Evolutionary conservation across 2,888 invertebrate species (phyloP), one percentile per base, ranked within the genome.

Genomic region (Sarcophaga variegata): DNA sequence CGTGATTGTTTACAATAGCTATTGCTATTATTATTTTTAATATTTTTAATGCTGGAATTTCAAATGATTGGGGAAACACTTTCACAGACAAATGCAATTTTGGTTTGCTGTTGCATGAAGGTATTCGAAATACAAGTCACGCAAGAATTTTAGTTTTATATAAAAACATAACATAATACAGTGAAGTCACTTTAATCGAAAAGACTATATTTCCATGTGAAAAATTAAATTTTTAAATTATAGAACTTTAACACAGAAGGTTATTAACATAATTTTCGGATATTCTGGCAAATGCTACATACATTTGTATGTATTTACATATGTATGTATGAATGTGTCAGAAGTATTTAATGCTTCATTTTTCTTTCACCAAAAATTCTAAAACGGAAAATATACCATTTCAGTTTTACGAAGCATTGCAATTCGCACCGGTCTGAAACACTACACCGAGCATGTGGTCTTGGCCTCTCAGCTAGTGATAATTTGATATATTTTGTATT

Each of bases 31-130:
- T 67, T 11, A 6, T 59, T 71, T 14, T 54, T 14, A 54, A 12
- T 12, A 54, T 12, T 54, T 25, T 11, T 62, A 25, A 27, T 82
- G 69, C 64, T 67, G 76, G 72, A 69, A 81, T 76, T 77, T n/a
- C 64, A 78, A 78, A 79, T 79, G 70, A 82, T 82, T 82, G 82
- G 70, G 78, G 78, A 85, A 85, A 85, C 82, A 75, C 70, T 85
- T 81, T 85, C 74, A 80, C 74, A 75, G 59, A 27, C 70, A 64
- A 78, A 81, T 71, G 70, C 64, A 85, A 78, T 71, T 60, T 74
- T 83, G 37, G 37, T 37, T 37, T 72, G 69, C 47, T 70, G 47
- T 22, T 72, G 80, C 71, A 77, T 64, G 27, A 25, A 37, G 62
- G 45, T 64, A 64, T 76, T 70, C 5, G 60, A 64, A 64, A 49